A percentile compares a stretch with the other conserved stretches of the same genome.
Conservation (phyloP, 2,113 vertebrate genomes). For the Cyanocitta stelleri region DNA sequence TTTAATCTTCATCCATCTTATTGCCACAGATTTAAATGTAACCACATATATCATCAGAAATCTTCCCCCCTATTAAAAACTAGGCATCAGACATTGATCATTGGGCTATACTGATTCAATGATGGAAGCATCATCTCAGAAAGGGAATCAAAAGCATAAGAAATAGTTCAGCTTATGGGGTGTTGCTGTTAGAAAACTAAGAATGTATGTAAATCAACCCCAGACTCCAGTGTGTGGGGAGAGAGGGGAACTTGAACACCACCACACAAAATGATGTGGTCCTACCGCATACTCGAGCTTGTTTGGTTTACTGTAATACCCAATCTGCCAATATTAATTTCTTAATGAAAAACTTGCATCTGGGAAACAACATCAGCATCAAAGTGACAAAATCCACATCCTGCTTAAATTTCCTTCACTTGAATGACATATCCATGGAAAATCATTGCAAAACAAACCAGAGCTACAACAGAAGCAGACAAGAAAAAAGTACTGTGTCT, state of each 20-base stretch:
- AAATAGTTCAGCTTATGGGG: background rate
- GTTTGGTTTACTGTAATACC: constrained; percentile 17
- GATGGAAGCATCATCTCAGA: constrained; percentile 8
- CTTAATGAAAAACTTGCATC: constrained; percentile 33
- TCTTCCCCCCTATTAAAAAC: background rate
- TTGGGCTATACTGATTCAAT: background rate
- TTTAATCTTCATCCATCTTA: background rate
- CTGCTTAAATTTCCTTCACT: constrained; percentile 16
- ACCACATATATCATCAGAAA: background rate
- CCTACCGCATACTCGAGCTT: background rate
- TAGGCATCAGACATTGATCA: background rate
- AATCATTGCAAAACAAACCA: constrained; percentile 4
- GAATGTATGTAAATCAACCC: constrained; percentile 27
- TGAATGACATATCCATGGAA: constrained; percentile 27
- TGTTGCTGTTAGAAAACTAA: constrained; percentile 27
- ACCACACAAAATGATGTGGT: background rate
- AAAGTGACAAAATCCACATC: constrained; percentile 43
- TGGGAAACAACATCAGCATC: background rate
- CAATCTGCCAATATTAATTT: constrained; percentile 32
- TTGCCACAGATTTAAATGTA: background rate
- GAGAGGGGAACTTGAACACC: background rate
- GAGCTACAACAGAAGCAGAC: background rate
- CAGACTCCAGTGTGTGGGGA: background rate
- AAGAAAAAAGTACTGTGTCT: background rate
- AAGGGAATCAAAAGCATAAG: background rate